Conservation (phyloP, 2,797 vertebrate species). For the Sparidentex hasta region DNA sequence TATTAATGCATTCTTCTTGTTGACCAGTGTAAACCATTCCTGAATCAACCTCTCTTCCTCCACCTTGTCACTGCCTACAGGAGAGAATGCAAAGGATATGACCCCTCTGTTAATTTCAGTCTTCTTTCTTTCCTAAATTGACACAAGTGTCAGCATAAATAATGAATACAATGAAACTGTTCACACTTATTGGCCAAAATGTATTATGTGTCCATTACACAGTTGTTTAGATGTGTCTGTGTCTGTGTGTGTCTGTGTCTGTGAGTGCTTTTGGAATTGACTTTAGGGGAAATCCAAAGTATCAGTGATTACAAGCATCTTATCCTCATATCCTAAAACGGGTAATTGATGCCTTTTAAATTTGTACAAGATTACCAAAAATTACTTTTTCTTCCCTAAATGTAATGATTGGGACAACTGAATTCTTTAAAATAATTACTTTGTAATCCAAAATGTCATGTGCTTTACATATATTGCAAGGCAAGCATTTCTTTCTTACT, state of each 20-base stretch:
- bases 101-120: background rate
- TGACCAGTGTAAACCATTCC: constrained; percentile 94
- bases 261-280: background rate
- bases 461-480: background rate
- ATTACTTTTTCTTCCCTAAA: background rate
- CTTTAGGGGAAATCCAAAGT: background rate
- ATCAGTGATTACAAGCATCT: background rate
- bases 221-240: background rate
- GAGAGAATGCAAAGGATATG: constrained; percentile 4
- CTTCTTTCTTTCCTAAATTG: too few species aligned
- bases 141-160: background rate
- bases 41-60: constrained; percentile 92
- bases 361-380: background rate
- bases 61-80: constrained; percentile 86
- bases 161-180: background rate
- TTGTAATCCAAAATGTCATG: background rate
- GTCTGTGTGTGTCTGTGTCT: background rate
- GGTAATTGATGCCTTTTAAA: background rate
- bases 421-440: background rate
- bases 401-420: background rate
- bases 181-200: background rate
- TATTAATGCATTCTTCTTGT: constrained; percentile 95
- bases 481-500: too few species aligned
- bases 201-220: background rate
- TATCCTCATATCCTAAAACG: background rate